Evolutionary conservation across 2,113 vertebrate genomes (phyloP).

Genomic region (Balaeniceps rex): DNA sequence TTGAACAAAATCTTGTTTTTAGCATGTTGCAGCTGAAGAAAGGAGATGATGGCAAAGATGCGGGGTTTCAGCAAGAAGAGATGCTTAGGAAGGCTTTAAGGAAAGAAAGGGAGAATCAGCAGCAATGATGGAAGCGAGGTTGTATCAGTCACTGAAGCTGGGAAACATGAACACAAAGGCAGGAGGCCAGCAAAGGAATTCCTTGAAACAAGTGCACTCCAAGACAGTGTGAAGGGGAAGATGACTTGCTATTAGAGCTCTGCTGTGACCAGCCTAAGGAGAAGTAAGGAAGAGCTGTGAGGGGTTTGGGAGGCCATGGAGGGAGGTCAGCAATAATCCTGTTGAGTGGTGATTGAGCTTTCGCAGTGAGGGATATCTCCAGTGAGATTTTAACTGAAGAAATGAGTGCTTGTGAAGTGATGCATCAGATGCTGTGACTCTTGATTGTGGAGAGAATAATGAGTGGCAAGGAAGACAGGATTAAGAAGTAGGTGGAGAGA

Average conservation of each 20-base stretch:
- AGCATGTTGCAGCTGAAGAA: background rate
- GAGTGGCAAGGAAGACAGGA: background rate
- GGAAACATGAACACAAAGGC: background rate
- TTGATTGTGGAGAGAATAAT: background rate
- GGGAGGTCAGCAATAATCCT: background rate
- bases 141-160: background rate
- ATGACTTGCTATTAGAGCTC: background rate
- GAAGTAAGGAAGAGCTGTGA: background rate
- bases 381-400: background rate
- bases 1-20: background rate
- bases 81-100: background rate
- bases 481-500: background rate
- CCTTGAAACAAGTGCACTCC: background rate
- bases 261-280: background rate
- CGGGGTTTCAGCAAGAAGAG: background rate
- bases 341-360: background rate
- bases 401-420: background rate
- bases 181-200: background rate
- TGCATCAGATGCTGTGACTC: background rate
- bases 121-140: background rate
- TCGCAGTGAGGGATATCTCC: background rate
- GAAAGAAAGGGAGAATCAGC: background rate
- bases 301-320: background rate
- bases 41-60: background rate
- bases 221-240: background rate